Conservation (phyloP, 2,797 vertebrate genomes). For the Geotrypetes seraphini region DNA sequence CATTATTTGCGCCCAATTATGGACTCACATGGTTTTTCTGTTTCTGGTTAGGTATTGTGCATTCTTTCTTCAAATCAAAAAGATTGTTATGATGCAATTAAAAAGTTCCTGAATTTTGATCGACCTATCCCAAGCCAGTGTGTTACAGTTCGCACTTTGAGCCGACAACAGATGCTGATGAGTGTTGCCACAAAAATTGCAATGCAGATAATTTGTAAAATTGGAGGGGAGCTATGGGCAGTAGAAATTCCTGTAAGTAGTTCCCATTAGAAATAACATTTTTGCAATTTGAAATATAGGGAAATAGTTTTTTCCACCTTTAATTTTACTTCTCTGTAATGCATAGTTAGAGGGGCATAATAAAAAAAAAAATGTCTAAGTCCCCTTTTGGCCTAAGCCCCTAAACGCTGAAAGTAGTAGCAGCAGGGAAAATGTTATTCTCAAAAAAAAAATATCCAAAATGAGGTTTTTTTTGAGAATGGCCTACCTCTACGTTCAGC, state of each 20-base stretch:
- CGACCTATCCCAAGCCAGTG: conserved; percentile 40
- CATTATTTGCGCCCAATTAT: conserved; percentile 2
- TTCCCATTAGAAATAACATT: no score
- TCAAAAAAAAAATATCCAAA: no score
- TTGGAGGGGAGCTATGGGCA: conserved; percentile 43
- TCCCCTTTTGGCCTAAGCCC: no score
- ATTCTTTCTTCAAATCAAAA: conserved; percentile 34
- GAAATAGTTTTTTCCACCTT: no score
- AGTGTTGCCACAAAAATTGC: conserved; percentile 35
- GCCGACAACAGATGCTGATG: conserved; percentile 30
- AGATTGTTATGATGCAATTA: conserved; percentile 37
- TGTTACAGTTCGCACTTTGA: conserved; percentile 29
- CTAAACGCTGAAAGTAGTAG: no score
- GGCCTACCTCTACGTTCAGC: no score
- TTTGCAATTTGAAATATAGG: no score
- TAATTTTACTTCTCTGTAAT: no score
- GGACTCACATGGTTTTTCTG: neutral
- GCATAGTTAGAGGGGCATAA: no score
- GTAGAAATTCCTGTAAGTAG: conserved; percentile 45
- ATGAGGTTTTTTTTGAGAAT: no score
- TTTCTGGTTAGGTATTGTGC: conserved; percentile 34
- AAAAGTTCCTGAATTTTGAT: conserved; percentile 34
- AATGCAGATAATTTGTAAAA: conserved; percentile 40
- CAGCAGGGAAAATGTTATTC: no score
- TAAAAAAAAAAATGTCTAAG: no score